Base-by-base conservation (phyloP, 2,888 invertebrate species). In the Tuta absoluta region DNA sequence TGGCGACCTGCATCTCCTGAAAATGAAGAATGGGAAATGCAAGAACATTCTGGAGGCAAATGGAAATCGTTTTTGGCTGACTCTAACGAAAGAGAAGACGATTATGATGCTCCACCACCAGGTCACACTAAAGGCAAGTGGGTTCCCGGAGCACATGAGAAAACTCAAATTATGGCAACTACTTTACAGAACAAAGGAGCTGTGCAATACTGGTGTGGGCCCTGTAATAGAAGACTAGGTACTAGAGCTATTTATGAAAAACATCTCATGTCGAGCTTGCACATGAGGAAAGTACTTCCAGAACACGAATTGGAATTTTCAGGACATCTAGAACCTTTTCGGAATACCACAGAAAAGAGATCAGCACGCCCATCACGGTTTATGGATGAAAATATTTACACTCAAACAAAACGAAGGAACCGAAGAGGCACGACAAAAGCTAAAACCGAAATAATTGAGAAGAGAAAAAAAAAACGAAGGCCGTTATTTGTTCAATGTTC, bases 101-200 rank as follows among this genome's bases (percentile, higher is more conserved):
- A 92, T 74, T 91, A 90, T 72, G 91, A 89, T 63, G 92, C 93
- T 69, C 95, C 95, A 1, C 95, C 95, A 0, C 94, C 94, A 2
- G 93, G 93, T 48, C 93, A 96, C 72, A 95, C 95, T 0, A 94
- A 94, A 79, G 96, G 96, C 0, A 97, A 97, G 89, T 97, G 96
- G 96, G 93, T 96, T 62, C 96, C 96, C 0, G 95, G 95, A 72
- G 92, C 82, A 48, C 82, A 86, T 63, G 91, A 91, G 48, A 92
- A 91, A 83, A 92, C 80, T 70, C 93, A 89, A 79, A 93, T 85
- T 64, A 93, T 86, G 92, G 92, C 86, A 76, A 92, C 81, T 63
- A 93, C 84, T 67, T 89, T 81, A 77, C 93, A 84, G 79, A 91
- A 76, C 51, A 91, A 89, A 77, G 91, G 90, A 11, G 84, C 92